These are phyloP conservation scores for Callithrix jacchus DNA, from an alignment of 2,113 vertebrate species.

Conservation along the genomic window DNA sequence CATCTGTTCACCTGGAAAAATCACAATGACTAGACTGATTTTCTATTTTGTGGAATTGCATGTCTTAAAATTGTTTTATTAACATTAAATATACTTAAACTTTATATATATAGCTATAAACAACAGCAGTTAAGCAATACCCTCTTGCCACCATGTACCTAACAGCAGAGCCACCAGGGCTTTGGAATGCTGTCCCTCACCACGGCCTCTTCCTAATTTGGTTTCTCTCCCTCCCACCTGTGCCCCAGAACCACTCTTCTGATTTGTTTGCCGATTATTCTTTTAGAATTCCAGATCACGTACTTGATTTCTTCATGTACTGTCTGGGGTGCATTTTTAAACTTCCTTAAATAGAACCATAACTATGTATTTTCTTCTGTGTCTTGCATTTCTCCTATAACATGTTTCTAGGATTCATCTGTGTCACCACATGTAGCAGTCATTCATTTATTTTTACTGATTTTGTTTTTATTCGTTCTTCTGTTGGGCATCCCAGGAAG, in stretches of 20 bases:
- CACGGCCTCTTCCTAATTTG: background rate
- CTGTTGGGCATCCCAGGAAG: background rate
- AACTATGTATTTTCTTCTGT: background rate
- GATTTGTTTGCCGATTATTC: background rate
- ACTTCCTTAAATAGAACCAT: background rate
- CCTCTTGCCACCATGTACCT: background rate
- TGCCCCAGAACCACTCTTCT: background rate
- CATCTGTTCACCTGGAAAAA: accelerated
- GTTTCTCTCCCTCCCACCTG: background rate
- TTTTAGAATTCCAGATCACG: background rate
- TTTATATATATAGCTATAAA: background rate
- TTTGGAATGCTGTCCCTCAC: background rate
- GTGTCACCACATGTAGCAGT: background rate
- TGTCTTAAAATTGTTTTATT: background rate
- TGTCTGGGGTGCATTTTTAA: background rate
- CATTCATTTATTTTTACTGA: background rate
- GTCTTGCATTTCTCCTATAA: background rate
- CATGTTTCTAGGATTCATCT: background rate
- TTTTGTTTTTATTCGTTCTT: background rate
- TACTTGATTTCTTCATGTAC: background rate
- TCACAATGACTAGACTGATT: background rate
- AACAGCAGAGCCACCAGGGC: background rate
- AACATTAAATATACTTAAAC: background rate
- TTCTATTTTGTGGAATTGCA: background rate
- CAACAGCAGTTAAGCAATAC: background rate